Conservation (phyloP, 1,140 invertebrate species). For the Camponotus floridanus region DNA sequence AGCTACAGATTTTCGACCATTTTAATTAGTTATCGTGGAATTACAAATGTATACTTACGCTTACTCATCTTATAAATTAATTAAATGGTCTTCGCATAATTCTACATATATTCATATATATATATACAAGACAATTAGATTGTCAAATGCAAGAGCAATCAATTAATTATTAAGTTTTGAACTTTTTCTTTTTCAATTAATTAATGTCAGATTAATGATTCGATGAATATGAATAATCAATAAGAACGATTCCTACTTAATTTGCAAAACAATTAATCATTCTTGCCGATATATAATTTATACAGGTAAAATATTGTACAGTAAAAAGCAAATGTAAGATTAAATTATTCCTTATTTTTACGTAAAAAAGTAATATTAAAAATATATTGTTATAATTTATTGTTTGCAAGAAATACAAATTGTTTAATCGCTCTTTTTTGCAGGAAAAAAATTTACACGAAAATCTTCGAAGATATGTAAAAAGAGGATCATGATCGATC, state of each 20-base stretch:
- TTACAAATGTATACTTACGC: too few species aligned
- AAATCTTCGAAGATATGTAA: not conserved
- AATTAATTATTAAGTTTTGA: not conserved
- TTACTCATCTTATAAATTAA: not conserved
- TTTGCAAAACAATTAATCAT: too few species aligned
- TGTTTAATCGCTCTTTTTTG: not conserved
- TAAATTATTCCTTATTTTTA: not conserved
- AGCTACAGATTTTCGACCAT: not conserved
- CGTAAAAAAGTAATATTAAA: not conserved
- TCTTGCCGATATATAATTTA: too few species aligned
- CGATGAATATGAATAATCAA: not conserved
- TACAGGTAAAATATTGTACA: not conserved
- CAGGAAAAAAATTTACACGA: not conserved
- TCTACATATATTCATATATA: not conserved
- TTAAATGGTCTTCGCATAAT: not conserved
- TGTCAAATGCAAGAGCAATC: not conserved
- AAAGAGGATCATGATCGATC: conserved; percentile 5
- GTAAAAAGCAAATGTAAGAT: not conserved
- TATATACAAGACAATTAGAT: not conserved
- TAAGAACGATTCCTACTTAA: too few species aligned
- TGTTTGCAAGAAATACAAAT: not conserved
- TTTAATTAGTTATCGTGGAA: not conserved
- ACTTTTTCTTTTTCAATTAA: not conserved
- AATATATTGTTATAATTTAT: not conserved
- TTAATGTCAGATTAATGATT: not conserved